Base-by-base conservation (phyloP, 92 coral and sea anemone species). In the Zoanthus gigantus region DNA sequence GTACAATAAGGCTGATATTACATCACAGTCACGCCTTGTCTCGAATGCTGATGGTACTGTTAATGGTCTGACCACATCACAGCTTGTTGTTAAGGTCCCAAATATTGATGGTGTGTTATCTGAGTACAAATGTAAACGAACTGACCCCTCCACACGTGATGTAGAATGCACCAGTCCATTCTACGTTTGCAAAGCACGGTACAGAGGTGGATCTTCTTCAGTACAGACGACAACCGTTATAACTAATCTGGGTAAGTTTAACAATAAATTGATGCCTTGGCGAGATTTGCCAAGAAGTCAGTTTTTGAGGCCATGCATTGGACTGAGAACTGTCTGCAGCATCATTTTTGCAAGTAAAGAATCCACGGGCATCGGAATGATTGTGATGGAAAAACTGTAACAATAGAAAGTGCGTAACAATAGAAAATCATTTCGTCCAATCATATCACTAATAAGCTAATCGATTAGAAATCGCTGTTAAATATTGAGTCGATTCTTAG, bases 141-240 rank as follows among this genome's bases (percentile, higher is more conserved):
- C 53, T 18, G 16, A 13, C 53, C 10, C 77, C 50, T 72, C 77
- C 29, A 12, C 56, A 37, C 77, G 77, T 37, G 77, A 37, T 37
- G 11, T 37, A 14, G 53, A 72, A 30, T 72, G 77, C 23, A n/a
- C 7, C 7, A 72, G 77, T 72, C 54, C 54, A 2, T 28, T 28
- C 12, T 72, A 72, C 77, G 9, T 72, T 0, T 72, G 77, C 29
- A 72, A 42, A 14, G 77, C 77, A 44, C 77, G 77, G 28, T 72
- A 72, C 77, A 42, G 53, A 7, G 18, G 28, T 42, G 77, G 77
- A n/a, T 53, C 77, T 37, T 42, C 4, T 72, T 72, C 77, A 30
- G 53, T 72, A 42, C 53, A 72, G 34, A 14, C 77, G 77, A 28
- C 77, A 0, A 18, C 44, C 16, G 77, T 14, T 72, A 56, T 44